Evolutionary conservation across 2,797 vertebrate species (phyloP), one percentile per base, ranked within the genome.

Genomic region (Myripristis jacobus): DNA sequence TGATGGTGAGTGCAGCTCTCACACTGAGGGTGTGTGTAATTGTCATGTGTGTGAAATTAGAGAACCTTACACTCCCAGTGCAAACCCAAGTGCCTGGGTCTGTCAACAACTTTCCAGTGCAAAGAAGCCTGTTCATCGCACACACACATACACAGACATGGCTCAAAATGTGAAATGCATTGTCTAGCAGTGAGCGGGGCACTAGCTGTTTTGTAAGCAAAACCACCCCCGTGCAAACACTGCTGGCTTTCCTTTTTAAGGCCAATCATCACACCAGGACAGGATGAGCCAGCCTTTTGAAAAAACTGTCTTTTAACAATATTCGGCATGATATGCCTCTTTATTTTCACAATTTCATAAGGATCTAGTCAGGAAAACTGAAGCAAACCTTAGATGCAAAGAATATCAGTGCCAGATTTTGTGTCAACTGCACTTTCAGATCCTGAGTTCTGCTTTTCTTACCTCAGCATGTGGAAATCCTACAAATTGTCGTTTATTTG

Each of bases 181-280:
- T 60, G 53, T 76, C 19, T 34, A 15, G 47, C 67, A 41, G 54
- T 78, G 55, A 68, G 38, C 21, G 51, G 18, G 41, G 41, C 21
- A 19, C 18, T 54, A 11, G n/a, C 53, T 66, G 44, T 76, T 77
- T 77, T 66, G 70, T 69, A 77, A 73, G 73, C 62, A 81, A 55
- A 79, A 55, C 50, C 38, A 41, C 21, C 52, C 36, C 46, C 66
- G 46, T 41, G 29, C 29, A 18, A 55, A 34, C 62, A 27, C 43
- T 52, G 56, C 25, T 41, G 58, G 2, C 21, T 64, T 41, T 72
- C 22, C 25, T 56, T 38, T 31, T 27, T 36, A 18, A 24, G 34
- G 21, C 18, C 1, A 25, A 25, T 4, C 6, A 29, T 51, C 25
- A 59, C 25, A 65, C 31, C 13, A n/a, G 19, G 51, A 69, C 31